Percentiles rank a stretch among this genome's conserved stretches.
Evolutionary conservation across 2,888 invertebrate genomes (phyloP).

Genomic region (Phoronis australis): DNA sequence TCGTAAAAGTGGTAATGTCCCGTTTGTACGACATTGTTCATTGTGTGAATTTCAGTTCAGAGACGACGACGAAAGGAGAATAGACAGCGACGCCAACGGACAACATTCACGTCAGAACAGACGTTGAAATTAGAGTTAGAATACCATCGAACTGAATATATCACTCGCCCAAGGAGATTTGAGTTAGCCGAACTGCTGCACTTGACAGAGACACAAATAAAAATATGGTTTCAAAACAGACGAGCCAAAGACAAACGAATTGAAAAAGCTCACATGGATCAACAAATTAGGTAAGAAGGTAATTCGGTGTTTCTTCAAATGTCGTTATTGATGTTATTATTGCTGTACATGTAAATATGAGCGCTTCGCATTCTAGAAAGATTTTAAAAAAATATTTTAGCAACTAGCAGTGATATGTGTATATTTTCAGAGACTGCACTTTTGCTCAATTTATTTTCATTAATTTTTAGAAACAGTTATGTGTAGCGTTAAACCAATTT

Average conservation of each 20-base stretch:
- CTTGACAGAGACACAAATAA: constrained; percentile 74
- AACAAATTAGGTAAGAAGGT: constrained; percentile 73
- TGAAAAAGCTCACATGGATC: constrained; percentile 91
- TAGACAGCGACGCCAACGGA: constrained; percentile 80
- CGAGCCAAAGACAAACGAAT: constrained; percentile 93
- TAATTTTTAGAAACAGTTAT: too few relatives aligned
- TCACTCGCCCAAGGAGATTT: constrained; percentile 76
- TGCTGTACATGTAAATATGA: too few relatives aligned
- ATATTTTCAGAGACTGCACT: too few relatives aligned
- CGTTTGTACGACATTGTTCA: too few relatives aligned
- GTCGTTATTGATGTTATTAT: too few relatives aligned
- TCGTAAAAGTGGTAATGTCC: too few relatives aligned
- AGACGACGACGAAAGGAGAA: constrained; percentile 77
- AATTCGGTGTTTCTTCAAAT: not conserved
- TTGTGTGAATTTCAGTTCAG: constrained; percentile 74
- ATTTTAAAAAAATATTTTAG: too few relatives aligned
- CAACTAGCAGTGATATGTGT: too few relatives aligned
- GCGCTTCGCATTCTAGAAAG: too few relatives aligned
- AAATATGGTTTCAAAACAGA: constrained; percentile 91
- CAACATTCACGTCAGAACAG: constrained; percentile 91
- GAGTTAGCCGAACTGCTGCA: constrained; percentile 68
- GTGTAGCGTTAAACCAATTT: too few relatives aligned
- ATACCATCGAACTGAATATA: constrained; percentile 87
- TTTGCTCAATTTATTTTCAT: too few relatives aligned
- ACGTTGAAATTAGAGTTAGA: constrained; percentile 84